Conservation (phyloP, 1,140 invertebrate genomes). For the Pseudomyrmex pallidus region DNA sequence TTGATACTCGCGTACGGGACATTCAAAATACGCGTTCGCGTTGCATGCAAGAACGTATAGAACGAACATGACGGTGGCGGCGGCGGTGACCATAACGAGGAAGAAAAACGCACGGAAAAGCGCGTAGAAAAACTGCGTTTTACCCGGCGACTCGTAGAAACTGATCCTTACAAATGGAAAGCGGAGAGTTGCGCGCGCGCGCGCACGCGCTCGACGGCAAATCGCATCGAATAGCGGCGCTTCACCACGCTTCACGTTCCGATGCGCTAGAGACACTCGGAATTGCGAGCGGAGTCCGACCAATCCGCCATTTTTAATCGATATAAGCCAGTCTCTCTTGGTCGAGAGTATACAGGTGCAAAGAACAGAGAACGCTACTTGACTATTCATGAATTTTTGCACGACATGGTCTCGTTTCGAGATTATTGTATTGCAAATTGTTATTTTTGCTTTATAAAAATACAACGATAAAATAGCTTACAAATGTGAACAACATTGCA, state of each 20-base stretch:
- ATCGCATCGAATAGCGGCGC: conserved; percentile 57
- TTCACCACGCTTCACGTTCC: conserved; percentile 56
- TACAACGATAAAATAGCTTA: too few relatives aligned
- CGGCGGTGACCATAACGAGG: neutral
- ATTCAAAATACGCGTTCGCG: conserved; percentile 74
- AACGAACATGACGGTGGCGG: conserved; percentile 21
- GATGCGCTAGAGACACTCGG: conserved; percentile 52
- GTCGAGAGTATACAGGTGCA: neutral
- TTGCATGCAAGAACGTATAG: conserved; percentile 40
- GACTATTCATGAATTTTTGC: too few relatives aligned
- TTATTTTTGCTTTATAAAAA: too few relatives aligned
- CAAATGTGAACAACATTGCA: neutral
- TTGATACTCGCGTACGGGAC: conserved; percentile 75
- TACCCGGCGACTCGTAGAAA: neutral
- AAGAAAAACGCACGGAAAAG: conserved; percentile 34
- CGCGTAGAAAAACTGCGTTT: conserved; percentile 30
- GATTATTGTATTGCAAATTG: too few relatives aligned
- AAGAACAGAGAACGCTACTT: too few relatives aligned
- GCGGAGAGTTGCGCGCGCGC: neutral
- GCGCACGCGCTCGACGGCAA: conserved; percentile 5
- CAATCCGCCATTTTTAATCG: conserved; percentile 58
- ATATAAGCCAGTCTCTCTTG: conserved; percentile 34
- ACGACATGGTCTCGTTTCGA: too few relatives aligned
- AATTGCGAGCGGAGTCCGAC: conserved; percentile 22
- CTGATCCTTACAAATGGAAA: neutral